Base-by-base conservation (phyloP, 2,113 vertebrate genomes). In the Alectura lathami region DNA sequence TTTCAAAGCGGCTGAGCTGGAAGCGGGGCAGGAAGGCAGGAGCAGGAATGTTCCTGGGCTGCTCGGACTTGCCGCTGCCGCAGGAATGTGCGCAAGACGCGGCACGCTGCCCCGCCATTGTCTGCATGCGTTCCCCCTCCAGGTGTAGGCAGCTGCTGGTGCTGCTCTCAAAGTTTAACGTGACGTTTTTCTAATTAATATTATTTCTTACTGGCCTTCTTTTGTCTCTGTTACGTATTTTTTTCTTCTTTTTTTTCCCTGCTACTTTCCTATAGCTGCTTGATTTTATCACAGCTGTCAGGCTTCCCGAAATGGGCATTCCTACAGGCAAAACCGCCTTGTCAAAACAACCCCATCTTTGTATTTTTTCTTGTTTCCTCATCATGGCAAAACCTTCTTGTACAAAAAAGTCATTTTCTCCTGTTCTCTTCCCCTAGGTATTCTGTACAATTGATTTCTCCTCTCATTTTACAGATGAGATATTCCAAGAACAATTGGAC, bases 41-140 rank as follows among this genome's bases (percentile, higher is more conserved):
- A 34, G 66, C 42, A 94, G 95, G 98, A 98, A 98, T 98, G 98
- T 96, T 98, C 91, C 10, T 7, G 54, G 76, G 88, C 94, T 93
- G 98, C 89, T 84, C 74, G 92, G 98, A 96, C 98, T 97, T 98
- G 98, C 94, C 97, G 85, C 15, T 16, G 79, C 97, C 97, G 20
- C 97, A 97, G 97, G 98, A 98, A 98, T 97, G 97, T 84, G 81
- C 20, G 8, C 98, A 98, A 97, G 98, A 97, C 75, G 21, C 38
- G 21, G 96, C 98, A 97, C 36, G 98, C 86, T 82, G 90, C 82
- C 69, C 88, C 38, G 92, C 95, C 79, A 96, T 97, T 89, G 93
- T 97, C 97, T 97, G 88, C 53, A 38, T 50, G 63, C 94, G n/a
- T 89, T 87, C 88, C 36, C 90, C 96, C 95, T 97, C 83, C 53